These are phyloP conservation scores for Pyxicephalus adspersus DNA, from an alignment of 2,113 vertebrate species.

Conservation along the genomic window DNA sequence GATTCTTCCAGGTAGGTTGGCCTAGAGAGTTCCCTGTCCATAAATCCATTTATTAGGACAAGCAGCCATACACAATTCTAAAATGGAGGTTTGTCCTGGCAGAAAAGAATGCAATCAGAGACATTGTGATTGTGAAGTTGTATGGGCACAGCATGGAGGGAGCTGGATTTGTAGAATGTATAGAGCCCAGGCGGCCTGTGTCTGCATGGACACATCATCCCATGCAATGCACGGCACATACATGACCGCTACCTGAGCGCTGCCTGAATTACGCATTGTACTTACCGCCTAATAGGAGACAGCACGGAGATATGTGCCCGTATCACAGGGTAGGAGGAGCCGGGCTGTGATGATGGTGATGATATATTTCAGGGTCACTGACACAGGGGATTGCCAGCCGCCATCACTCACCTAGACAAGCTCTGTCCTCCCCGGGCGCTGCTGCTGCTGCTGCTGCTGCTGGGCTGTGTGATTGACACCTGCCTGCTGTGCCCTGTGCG, in stretches of 20 bases:
- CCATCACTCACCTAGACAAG: constrained; percentile 17
- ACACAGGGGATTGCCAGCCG: not conserved
- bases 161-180: not conserved
- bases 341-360: not conserved
- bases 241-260: not conserved
- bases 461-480: constrained; percentile 9
- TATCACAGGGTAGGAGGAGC: not conserved
- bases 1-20: no score
- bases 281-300: not conserved
- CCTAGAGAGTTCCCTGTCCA: no score
- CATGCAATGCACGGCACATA: not conserved
- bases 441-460: not conserved
- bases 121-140: no score
- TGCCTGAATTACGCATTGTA: not conserved
- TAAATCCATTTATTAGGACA: no score
- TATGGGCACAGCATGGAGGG: not conserved
- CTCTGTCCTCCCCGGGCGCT: constrained; percentile 15
- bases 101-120: not conserved
- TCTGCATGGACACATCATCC: not conserved
- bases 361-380: not conserved
- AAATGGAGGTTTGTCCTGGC: constrained; percentile 13
- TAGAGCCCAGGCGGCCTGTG: not conserved
- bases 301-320: not conserved
- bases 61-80: not conserved
- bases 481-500: not conserved